These are phyloP conservation scores for Chloebia gouldiae DNA, from an alignment of 2,113 vertebrate genomes.

Conservation along the genomic window DNA sequence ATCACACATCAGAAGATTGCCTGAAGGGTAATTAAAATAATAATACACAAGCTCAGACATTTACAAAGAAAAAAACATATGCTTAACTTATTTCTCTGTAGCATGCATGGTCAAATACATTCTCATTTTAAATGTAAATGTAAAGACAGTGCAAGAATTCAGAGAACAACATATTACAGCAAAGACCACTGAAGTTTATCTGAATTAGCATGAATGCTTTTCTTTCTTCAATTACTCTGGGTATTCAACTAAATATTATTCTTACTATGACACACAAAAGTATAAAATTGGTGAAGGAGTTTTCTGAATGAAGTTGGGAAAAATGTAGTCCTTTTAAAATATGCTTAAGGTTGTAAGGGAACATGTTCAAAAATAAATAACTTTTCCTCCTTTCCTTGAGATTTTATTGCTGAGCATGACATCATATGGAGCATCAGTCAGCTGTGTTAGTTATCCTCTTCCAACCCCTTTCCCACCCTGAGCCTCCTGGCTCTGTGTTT, in stretches of 20 bases:
- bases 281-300: slow-evolving; percentile 22
- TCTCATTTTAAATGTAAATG: slow-evolving; percentile 30
- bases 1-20: slow-evolving; percentile 34
- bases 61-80: slow-evolving; percentile 11
- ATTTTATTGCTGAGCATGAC: background rate
- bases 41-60: background rate
- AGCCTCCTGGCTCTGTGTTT: background rate
- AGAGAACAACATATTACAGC: background rate
- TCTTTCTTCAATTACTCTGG: slow-evolving; percentile 10
- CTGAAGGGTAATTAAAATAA: slow-evolving; percentile 72
- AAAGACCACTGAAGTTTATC: slow-evolving; percentile 49
- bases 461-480: background rate
- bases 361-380: background rate
- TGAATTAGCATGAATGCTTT: slow-evolving; percentile 49
- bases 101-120: background rate
- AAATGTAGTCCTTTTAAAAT: slow-evolving; percentile 23
- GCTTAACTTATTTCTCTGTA: background rate
- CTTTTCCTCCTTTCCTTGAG: background rate
- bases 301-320: slow-evolving; percentile 27
- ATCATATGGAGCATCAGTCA: background rate
- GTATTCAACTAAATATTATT: slow-evolving; percentile 49
- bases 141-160: background rate
- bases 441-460: rapidly evolving
- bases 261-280: slow-evolving; percentile 37
- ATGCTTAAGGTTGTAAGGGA: background rate